A percentile compares a stretch with the other conserved stretches of the same genome.
Evolutionary conservation across 2,113 vertebrate genomes (phyloP).

Genomic region (Pollachius pollachius): DNA sequence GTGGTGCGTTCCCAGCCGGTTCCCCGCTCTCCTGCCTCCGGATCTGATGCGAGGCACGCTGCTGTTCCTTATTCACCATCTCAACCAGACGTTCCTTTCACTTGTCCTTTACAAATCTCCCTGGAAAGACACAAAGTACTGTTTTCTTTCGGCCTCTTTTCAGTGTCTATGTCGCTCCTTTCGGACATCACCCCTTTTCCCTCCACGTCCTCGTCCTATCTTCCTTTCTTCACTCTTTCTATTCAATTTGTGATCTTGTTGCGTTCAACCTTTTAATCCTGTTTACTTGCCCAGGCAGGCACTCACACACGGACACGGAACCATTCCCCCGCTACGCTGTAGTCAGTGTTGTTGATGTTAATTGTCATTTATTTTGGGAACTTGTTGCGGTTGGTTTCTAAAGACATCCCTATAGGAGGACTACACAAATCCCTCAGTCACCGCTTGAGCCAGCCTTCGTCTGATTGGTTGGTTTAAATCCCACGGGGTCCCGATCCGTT

Average conservation of each 20-base stretch:
- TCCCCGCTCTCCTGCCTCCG: not conserved
- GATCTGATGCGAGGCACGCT: not conserved
- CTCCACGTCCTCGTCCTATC: not conserved
- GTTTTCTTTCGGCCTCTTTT: not conserved
- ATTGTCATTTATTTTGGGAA: not conserved
- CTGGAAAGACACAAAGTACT: not conserved
- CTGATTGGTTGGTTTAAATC: conserved; percentile 59
- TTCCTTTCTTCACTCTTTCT: not conserved
- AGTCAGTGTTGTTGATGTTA: not conserved
- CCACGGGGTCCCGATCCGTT: conserved; percentile 3
- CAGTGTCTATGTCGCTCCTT: not conserved
- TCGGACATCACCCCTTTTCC: not conserved
- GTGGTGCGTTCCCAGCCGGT: not conserved
- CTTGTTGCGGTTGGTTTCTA: conserved; percentile 27
- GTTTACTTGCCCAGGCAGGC: not conserved
- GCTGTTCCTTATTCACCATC: not conserved
- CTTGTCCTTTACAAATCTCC: not conserved
- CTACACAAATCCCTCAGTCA: conserved; percentile 33
- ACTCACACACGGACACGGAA: not conserved
- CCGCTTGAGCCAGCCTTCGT: not conserved
- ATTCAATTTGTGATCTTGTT: too few relatives aligned
- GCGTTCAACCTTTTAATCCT: not conserved
- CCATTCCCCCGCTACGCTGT: too few relatives aligned
- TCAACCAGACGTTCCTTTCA: not conserved
- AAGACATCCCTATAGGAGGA: conserved; percentile 28